These are phyloP conservation scores for Hirtodrosophila trivittata DNA, from an alignment of 2,888 invertebrate species.

Conservation along the genomic window DNA sequence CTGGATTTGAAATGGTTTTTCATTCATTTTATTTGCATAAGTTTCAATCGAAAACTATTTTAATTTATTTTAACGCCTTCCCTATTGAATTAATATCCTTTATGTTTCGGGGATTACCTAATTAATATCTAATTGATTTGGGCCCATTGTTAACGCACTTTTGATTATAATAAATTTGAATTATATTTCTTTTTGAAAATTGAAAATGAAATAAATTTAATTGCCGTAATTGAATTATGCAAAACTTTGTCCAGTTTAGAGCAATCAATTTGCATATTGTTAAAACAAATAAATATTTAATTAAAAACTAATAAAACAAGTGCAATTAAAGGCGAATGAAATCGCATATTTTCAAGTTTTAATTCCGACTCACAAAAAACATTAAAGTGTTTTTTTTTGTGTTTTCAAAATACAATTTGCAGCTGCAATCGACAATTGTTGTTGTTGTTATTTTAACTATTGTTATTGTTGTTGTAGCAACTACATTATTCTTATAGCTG, in stretches of 20 bases:
- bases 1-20: too few relatives aligned
- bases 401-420: conserved; percentile 15
- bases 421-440: conserved; percentile 26
- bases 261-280: too few relatives aligned
- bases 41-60: too few relatives aligned
- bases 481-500: conserved; percentile 49
- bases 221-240: neutral
- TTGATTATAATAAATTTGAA: conserved; percentile 16
- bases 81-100: too few relatives aligned
- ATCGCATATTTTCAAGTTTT: neutral
- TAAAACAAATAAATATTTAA: conserved; percentile 1
- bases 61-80: too few relatives aligned
- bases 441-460: conserved; percentile 16
- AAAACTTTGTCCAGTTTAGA: too few relatives aligned
- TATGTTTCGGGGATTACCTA: neutral
- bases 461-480: conserved; percentile 18
- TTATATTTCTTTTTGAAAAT: too few relatives aligned
- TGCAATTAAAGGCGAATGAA: conserved; percentile 1
- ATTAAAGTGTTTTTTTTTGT: conserved; percentile 6
- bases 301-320: neutral
- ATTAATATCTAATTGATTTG: conserved; percentile 15
- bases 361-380: neutral
- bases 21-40: too few relatives aligned
- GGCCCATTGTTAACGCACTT: neutral
- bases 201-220: too few relatives aligned